Conservation (phyloP, 2,888 invertebrate genomes). For the Plebejus argus region DNA sequence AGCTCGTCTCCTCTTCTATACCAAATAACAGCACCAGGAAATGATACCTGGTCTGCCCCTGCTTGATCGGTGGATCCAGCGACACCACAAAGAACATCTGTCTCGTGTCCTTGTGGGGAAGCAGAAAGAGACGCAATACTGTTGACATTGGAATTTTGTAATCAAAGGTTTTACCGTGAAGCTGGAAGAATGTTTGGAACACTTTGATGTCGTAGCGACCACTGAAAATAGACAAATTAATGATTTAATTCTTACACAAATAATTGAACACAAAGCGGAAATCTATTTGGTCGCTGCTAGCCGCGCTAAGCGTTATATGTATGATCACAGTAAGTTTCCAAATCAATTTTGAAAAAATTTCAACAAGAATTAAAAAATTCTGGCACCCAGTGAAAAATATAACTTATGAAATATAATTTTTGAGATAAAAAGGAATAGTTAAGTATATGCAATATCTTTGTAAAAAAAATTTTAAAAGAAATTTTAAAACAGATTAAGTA, state of each 20-base stretch:
- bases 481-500: too few relatives aligned
- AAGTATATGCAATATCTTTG: too few relatives aligned
- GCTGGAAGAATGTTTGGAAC: constrained; percentile 85
- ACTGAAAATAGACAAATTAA: constrained; percentile 75
- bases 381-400: too few relatives aligned
- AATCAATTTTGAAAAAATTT: too few relatives aligned
- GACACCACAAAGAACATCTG: constrained; percentile 99
- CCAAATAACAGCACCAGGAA: constrained; percentile 96
- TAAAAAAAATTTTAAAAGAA: too few relatives aligned
- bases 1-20: constrained; percentile 95
- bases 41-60: constrained; percentile 99
- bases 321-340: too few relatives aligned
- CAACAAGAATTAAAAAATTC: too few relatives aligned
- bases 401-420: too few relatives aligned
- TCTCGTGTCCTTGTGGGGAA: constrained; percentile 98
- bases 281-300: too few relatives aligned
- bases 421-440: too few relatives aligned
- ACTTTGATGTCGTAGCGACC: constrained; percentile 98
- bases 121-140: constrained; percentile 94
- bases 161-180: constrained; percentile 98
- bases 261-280: too few relatives aligned
- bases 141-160: constrained; percentile 99
- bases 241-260: background rate
- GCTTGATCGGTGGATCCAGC: constrained; percentile 99
- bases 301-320: too few relatives aligned